phyloP scores from a whole-genome alignment of 2,888 invertebrate species.

The Agapostemon virescens region DNA sequence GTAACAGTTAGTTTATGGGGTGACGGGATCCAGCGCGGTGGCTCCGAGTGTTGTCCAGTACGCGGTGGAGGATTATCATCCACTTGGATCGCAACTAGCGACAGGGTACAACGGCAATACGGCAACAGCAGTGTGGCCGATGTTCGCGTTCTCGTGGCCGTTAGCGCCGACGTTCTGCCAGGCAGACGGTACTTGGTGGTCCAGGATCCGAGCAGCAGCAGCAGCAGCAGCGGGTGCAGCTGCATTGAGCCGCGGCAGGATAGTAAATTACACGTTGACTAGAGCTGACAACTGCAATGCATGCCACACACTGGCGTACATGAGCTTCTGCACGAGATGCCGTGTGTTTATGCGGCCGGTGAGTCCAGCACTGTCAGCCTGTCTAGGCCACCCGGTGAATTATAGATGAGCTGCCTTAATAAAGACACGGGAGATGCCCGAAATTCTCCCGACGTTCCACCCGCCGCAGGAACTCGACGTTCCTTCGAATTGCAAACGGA shows the following conservation, averaged over 20 bases:
- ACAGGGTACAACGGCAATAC: slow-evolving; percentile 51
- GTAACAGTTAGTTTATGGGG: slow-evolving; percentile 69
- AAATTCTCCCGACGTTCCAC: slow-evolving; percentile 67
- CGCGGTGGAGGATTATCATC: slow-evolving; percentile 48
- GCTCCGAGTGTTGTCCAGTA: slow-evolving; percentile 59
- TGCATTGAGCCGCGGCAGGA: slow-evolving; percentile 65
- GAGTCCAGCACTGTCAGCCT: slow-evolving; percentile 67
- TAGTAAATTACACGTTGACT: slow-evolving; percentile 78
- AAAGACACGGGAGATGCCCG: slow-evolving; percentile 65
- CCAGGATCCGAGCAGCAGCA: slow-evolving; percentile 57
- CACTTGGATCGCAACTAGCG: slow-evolving; percentile 62
- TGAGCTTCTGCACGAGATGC: slow-evolving; percentile 63
- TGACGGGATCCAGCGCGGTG: slow-evolving; percentile 62
- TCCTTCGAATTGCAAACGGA: slow-evolving; percentile 55
- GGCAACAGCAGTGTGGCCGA: slow-evolving; percentile 54
- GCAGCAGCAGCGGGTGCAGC: slow-evolving; percentile 67
- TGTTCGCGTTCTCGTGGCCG: slow-evolving; percentile 47
- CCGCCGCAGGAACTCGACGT: slow-evolving; percentile 49
- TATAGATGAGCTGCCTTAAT: slow-evolving; percentile 69
- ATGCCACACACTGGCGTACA: slow-evolving; percentile 64
- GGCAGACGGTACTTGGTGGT: slow-evolving; percentile 51
- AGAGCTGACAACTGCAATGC: slow-evolving; percentile 77
- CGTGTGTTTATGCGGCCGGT: slow-evolving; percentile 69
- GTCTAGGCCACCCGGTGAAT: slow-evolving; percentile 62
- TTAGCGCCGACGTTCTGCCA: slow-evolving; percentile 48